A percentile compares a stretch with the other conserved stretches of the same genome.
Conservation (phyloP, 2,888 invertebrate species). For the Entomobrya multifasciata region DNA sequence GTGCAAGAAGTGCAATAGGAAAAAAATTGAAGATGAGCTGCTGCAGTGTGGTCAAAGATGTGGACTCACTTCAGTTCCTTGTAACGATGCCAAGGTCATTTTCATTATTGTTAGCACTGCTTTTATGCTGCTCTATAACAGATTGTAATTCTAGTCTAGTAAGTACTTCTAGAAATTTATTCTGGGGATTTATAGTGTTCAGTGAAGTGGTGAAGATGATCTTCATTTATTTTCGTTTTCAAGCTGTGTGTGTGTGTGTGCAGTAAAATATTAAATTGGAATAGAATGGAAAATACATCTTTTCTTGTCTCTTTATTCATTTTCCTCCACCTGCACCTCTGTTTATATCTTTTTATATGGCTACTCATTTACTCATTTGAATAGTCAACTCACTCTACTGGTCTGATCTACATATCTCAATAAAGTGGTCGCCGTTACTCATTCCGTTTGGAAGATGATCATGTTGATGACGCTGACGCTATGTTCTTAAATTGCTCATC, state of each 20-base stretch:
- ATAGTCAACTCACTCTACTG: slow-evolving; percentile 42
- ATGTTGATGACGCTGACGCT: background rate
- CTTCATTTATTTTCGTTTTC: slow-evolving; percentile 31
- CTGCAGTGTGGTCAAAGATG: slow-evolving; percentile 36
- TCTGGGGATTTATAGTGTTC: slow-evolving; percentile 20
- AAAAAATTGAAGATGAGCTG: slow-evolving; percentile 60
- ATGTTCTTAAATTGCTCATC: too few relatives aligned
- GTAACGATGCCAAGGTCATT: slow-evolving; percentile 71
- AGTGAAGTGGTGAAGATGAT: slow-evolving; percentile 42
- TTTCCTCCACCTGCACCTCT: background rate
- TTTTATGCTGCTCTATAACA: background rate
- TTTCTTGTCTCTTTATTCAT: slow-evolving; percentile 15
- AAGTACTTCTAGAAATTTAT: slow-evolving; percentile 24
- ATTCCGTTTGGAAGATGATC: background rate
- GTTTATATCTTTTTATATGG: slow-evolving; percentile 1
- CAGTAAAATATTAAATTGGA: too few relatives aligned
- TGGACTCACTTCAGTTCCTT: slow-evolving; percentile 66
- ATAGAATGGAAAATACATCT: slow-evolving; percentile 1
- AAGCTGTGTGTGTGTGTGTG: background rate
- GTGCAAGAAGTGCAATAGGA: slow-evolving; percentile 8
- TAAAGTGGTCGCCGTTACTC: slow-evolving; percentile 26
- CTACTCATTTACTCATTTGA: slow-evolving; percentile 33
- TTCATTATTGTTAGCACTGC: slow-evolving; percentile 60
- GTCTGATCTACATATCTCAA: slow-evolving; percentile 51
- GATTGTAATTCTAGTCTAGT: background rate